Evolutionary conservation across 2,888 invertebrate species (phyloP).

Genomic region (Dastarcus helophoroides): DNA sequence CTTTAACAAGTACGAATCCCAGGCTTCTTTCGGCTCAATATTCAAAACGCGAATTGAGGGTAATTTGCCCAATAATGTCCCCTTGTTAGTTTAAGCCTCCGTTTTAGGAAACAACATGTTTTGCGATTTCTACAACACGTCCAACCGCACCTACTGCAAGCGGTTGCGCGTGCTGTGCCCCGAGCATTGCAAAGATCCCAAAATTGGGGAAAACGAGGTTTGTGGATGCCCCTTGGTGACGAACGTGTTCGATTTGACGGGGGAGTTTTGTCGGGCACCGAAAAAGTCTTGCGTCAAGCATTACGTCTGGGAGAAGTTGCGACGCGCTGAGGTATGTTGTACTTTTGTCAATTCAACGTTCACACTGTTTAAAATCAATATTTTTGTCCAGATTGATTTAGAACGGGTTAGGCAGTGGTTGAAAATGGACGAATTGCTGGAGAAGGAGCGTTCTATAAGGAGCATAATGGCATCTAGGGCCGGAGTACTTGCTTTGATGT

Average conservation of each 20-base stretch:
- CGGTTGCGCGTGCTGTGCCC: slow-evolving; percentile 90
- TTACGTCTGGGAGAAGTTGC: slow-evolving; percentile 90
- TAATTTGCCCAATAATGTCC: slow-evolving; percentile 7
- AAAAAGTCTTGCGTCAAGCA: slow-evolving; percentile 88
- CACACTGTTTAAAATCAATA: background rate
- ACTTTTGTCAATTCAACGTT: slow-evolving; percentile 1
- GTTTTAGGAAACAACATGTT: slow-evolving; percentile 75
- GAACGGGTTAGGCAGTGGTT: slow-evolving; percentile 88
- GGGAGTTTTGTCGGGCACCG: slow-evolving; percentile 76
- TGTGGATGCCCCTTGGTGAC: slow-evolving; percentile 87
- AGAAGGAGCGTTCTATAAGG: slow-evolving; percentile 83
- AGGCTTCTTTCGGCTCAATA: slow-evolving; percentile 91
- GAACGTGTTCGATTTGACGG: slow-evolving; percentile 73
- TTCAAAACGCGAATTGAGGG: slow-evolving; percentile 91
- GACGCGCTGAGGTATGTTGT: slow-evolving; percentile 69
- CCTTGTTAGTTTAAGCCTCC: background rate
- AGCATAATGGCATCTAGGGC: slow-evolving; percentile 65
- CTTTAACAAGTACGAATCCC: slow-evolving; percentile 94
- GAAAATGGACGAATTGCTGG: slow-evolving; percentile 84
- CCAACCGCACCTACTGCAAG: slow-evolving; percentile 89
- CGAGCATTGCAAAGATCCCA: slow-evolving; percentile 91
- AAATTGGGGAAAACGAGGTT: slow-evolving; percentile 75
- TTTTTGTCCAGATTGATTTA: slow-evolving; percentile 65
- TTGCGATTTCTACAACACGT: slow-evolving; percentile 89
- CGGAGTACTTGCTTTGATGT: slow-evolving; percentile 84